Percentiles rank a stretch among this genome's conserved stretches.
These are phyloP conservation scores for Cnemophilus loriae DNA, from an alignment of 2,113 vertebrate species.

Conservation along the genomic window DNA sequence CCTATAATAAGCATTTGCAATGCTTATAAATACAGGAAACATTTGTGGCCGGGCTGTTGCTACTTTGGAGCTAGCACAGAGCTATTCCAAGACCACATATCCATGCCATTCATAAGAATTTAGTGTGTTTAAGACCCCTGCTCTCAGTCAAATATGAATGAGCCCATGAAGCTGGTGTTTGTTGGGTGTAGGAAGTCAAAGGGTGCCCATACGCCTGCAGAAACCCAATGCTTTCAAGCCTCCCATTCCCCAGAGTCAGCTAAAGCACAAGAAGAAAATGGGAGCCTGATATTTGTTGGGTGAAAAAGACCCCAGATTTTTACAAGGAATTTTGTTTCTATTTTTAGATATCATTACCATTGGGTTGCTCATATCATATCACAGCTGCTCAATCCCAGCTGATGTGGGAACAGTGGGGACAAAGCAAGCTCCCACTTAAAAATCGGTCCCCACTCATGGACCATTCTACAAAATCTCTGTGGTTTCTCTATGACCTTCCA, in stretches of 20 bases:
- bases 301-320: neutral
- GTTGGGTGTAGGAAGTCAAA: neutral
- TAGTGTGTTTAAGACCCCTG: neutral
- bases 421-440: neutral
- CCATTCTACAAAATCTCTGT: neutral
- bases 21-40: neutral
- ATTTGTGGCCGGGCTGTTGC: neutral
- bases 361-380: accelerated
- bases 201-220: neutral
- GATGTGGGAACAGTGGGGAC: neutral
- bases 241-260: neutral
- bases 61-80: neutral
- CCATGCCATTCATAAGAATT: neutral
- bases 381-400: neutral
- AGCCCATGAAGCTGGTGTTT: neutral
- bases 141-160: neutral
- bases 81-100: neutral
- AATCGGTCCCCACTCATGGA: neutral
- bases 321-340: neutral
- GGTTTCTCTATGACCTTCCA: neutral
- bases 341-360: neutral
- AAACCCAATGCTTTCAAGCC: neutral
- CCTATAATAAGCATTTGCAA: neutral
- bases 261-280: neutral
- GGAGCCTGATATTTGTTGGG: neutral